Evolutionary conservation across 2,888 invertebrate genomes (phyloP), one percentile per base, ranked within the genome.

Genomic region (Mythimna albipuncta): DNA sequence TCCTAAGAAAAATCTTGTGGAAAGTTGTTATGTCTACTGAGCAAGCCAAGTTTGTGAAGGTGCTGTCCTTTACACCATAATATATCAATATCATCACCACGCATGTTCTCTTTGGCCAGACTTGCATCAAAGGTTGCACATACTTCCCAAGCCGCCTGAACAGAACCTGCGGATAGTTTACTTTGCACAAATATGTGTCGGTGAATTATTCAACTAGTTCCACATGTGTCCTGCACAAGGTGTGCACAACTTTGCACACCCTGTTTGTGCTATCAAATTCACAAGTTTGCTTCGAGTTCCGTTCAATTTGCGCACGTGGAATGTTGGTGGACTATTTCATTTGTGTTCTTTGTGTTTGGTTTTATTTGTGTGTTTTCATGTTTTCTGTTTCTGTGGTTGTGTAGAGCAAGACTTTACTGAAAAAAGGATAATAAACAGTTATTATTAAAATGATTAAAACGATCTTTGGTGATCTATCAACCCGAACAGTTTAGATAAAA

Each of bases 151-250:
- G 21, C 69, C 57, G 52, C 59, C 47, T 57, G 69, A 78, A 76
- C 65, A 65, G 70, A 64, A 76, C 59, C 84, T 69, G 47, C 61
- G 59, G 69, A 72, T 77, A 80, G 77, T 84, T 86, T 77, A 79
- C 73, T 70, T 77, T 62, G 75, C 59, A 64, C 79, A 84, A 77
- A 84, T 86, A 81, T 85, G 62, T 84, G 86, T 74, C 72, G 57
- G 84, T 83, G 61, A 80, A 84, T 84, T 84, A 85, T 84, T 75
- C 81, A 73, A 72, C 76, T 75, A 72, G 84, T 79, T 75, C 63
- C 65, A 62, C 62, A 82, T 71, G 41, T 58, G 64, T 67, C 68
- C 72, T 68, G 59, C 54, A 68, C 65, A 69, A 67, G 69, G 76
- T 83, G 64, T 66, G 71, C 70, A 67, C 70, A 85, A 83, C 84